Base-by-base conservation (phyloP, 2,888 invertebrate species). In the Calliscelio sp. region DNA sequence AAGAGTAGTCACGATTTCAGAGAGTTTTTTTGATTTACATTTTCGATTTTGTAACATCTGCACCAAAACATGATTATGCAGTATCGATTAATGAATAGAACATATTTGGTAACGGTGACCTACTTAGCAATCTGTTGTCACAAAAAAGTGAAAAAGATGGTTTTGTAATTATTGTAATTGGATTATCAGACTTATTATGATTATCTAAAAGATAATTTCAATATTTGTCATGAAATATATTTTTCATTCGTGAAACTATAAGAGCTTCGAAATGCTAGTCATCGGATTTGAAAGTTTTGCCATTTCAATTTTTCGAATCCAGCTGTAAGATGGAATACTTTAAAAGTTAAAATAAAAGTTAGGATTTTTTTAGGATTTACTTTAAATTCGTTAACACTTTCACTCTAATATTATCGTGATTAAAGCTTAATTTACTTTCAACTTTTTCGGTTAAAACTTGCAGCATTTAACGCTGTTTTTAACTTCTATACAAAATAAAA, bases 31-130 rank as follows among this genome's bases (percentile, higher is more conserved):
- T 35, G 10, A 14, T 61, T 61, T 22, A 28, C 44, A 53, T 18
- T 71, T 65, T 74, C 44, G 20, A n/a, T 68, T 74, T 25, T 38
- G 32, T 32, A 80, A 71, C 79, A 80, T 71, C 79, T 80, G 79
- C 71, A 55, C 35, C 46, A 11, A 24, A 61, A 6, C 41, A 55
- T 65, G 79, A 73, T 65, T 35, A 44, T 49, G 65, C 71, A 7
- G 8, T 65, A 18, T 20, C 22, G 20, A 46, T 80, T 71, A 65
- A 63, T 57, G 55, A 71, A 49, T 63, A 65, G 63, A 14, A 18
- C 28, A 20, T 44, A 18, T 38, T 70, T 51, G 28, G 41, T 32
- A 32, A 61, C 28, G 41, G 44, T 63, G 53, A 11, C 55, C 79
- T 49, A 55, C 46, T 44, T 63, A 24, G 7, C 41, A 61, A 61